phyloP scores from a whole-genome alignment of 2,113 vertebrate genomes.

The Sceloporus undulatus region DNA sequence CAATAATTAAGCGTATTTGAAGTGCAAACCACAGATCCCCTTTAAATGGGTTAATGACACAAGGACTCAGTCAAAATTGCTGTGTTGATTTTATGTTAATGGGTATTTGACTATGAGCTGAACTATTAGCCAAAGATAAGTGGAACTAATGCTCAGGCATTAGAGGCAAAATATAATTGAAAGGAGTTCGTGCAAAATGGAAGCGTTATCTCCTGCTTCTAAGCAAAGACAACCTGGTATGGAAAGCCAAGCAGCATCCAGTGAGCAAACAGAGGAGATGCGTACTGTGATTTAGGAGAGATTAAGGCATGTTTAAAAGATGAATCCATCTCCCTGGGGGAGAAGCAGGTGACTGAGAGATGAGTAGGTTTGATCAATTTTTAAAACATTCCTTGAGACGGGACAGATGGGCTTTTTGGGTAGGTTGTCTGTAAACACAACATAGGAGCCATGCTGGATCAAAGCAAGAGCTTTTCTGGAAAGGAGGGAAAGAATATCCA shows the following conservation, averaged over 20 bases:
- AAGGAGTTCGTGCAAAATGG: conserved; percentile 57
- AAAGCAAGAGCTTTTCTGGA: too few relatives aligned
- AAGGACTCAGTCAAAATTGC: conserved; percentile 72
- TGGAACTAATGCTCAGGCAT: conserved; percentile 69
- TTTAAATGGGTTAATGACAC: conserved; percentile 77
- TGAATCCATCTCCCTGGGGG: background rate
- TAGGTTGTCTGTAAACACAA: too few relatives aligned
- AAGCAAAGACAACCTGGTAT: conserved; percentile 19
- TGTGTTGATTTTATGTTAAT: conserved; percentile 78
- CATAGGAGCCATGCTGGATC: too few relatives aligned
- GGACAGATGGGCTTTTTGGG: too few relatives aligned
- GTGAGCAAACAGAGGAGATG: conserved; percentile 13
- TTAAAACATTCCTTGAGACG: too few relatives aligned
- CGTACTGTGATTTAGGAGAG: conserved; percentile 16
- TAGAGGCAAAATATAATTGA: conserved; percentile 64
- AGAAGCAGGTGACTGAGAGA: background rate
- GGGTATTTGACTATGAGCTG: conserved; percentile 76
- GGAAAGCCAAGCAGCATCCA: conserved; percentile 13
- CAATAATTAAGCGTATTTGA: conserved; percentile 73
- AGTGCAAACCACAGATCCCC: conserved; percentile 65
- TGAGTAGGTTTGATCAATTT: background rate
- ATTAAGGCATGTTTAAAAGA: conserved; percentile 9
- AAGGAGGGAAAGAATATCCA: too few relatives aligned
- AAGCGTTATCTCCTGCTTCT: conserved; percentile 29
- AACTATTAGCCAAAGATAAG: conserved; percentile 73